Conservation (phyloP, 2,797 vertebrate genomes). For the Nasua narica region DNA sequence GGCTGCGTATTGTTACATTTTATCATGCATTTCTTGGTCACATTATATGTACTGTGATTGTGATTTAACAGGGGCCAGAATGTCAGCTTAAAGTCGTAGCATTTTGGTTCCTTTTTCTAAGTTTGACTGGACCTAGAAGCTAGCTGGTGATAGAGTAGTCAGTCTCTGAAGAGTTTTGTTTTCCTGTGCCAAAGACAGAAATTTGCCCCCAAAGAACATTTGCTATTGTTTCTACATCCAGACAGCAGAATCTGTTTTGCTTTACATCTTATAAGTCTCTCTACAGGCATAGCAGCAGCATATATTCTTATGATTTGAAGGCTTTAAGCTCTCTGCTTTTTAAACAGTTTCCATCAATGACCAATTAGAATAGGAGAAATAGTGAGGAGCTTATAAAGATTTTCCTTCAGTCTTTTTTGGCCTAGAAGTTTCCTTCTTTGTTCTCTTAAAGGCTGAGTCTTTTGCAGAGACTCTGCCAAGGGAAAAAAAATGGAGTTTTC, state of each 20-base stretch:
- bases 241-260: neutral
- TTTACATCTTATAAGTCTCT: neutral
- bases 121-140: neutral
- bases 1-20: neutral
- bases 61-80: neutral
- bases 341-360: neutral
- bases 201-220: neutral
- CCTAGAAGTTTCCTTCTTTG: neutral
- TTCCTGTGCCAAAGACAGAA: constrained; percentile 8
- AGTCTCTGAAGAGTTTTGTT: neutral
- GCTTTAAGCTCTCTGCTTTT: neutral
- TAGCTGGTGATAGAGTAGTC: neutral
- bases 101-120: constrained; percentile 4
- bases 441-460: constrained; percentile 41
- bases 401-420: constrained; percentile 44
- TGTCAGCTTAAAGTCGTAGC: neutral
- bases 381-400: neutral
- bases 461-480: constrained; percentile 44
- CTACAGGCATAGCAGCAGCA: neutral
- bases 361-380: constrained; percentile 15
- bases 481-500: constrained; percentile 20
- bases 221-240: neutral
- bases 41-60: neutral
- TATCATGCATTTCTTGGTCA: neutral
- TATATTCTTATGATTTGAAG: neutral